Base-by-base conservation (phyloP, 2,888 invertebrate genomes). In the Stictocephala bisonia region DNA sequence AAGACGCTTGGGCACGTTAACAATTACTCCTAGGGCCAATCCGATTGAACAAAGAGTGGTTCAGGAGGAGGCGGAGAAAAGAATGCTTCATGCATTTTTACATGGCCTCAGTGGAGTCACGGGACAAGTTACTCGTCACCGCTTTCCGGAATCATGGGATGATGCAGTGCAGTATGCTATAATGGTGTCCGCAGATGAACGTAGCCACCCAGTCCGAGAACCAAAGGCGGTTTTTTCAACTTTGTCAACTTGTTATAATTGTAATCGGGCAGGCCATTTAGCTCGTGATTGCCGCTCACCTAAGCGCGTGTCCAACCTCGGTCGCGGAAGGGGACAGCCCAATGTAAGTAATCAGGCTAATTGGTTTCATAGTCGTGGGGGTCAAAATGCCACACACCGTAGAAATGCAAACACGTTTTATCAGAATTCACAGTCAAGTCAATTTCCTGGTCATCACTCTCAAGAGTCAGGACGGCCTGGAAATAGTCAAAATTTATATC, bases 101-200 rank as follows among this genome's bases (percentile, higher is more conserved):
- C 53, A 53, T 27, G 53, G 53, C 7, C 15, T 53, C 3, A 53
- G 3, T 24, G 53, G 53, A 11, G n/a, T n/a, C 6, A 24, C 58
- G 4, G 20, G 58, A 3, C 58, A 58, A 35, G 58, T 31, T 9
- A 58, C 58, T 31, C 58, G 58, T 1, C 58, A 58, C 13, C 29
- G 35, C 7, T 58, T 58, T 15, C 58, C 58, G 1, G 31, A 58
- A n/a, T 15, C 11, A n/a, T 58, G 58, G 58, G 58, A 58, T 3
- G 58, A 58, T 29, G 31, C 29, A 4, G 58, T 58, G 15, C 58
- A 31, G 31, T 58, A 29, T 58, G 58, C 58, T 6, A 35, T 58
- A 2, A 58, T 58, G 58, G 29, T 29, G 20, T 7, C 58, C 7
- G 58, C 58, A 3, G 58, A 58, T 15, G 31, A 58, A n/a, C 4